phyloP scores from a whole-genome alignment of 2,797 vertebrate genomes.

The Syndactyla subalaris region DNA sequence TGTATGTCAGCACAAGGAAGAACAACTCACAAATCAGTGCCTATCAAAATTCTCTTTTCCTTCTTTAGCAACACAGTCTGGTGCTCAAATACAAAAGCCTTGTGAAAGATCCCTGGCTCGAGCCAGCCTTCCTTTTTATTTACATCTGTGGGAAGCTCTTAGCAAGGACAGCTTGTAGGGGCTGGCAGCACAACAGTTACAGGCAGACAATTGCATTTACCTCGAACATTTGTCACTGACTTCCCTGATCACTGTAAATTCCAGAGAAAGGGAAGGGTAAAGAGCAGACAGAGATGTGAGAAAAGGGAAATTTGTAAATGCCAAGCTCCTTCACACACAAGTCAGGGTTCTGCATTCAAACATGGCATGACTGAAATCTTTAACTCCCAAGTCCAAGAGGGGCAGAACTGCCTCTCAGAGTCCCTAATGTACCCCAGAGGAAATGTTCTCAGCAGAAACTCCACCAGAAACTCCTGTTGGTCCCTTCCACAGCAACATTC shows the following conservation, averaged over 20 bases:
- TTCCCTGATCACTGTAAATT: background rate
- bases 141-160: background rate
- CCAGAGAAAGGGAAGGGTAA: background rate
- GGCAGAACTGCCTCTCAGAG: background rate
- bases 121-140: background rate
- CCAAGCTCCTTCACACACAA: background rate
- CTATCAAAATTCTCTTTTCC: background rate
- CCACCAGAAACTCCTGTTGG: background rate
- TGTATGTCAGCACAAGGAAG: background rate
- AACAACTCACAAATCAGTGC: background rate
- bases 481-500: background rate
- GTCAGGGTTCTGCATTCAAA: background rate
- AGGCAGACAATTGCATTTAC: background rate
- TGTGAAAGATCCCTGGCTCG: background rate
- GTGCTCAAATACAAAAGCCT: background rate
- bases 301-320: background rate
- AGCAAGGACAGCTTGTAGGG: background rate
- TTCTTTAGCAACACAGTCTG: background rate
- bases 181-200: background rate
- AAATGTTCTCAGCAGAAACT: slow-evolving; percentile 11
- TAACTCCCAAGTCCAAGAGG: background rate
- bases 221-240: background rate
- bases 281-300: background rate
- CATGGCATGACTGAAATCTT: background rate
- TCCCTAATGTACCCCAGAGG: background rate